phyloP scores from a whole-genome alignment of 2,797 vertebrate genomes.

The Dromococcyx pavoninus region DNA sequence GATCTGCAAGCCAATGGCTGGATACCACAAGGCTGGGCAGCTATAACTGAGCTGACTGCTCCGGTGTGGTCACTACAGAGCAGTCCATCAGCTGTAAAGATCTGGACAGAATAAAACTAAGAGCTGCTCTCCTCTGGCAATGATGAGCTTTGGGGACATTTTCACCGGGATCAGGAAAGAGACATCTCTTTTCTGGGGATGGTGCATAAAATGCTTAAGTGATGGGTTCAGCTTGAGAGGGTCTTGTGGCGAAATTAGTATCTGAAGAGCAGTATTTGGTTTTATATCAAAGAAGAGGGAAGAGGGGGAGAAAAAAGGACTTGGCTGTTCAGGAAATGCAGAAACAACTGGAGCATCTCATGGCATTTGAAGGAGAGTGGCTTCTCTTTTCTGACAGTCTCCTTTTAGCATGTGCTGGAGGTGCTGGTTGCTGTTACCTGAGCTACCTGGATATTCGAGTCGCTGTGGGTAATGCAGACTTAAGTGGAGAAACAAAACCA shows the following conservation, averaged over 20 bases:
- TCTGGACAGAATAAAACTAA: background rate
- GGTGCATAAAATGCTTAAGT: background rate
- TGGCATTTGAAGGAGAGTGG: background rate
- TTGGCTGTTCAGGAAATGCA: background rate
- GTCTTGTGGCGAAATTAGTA: background rate
- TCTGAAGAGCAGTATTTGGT: background rate
- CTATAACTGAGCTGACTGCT: background rate
- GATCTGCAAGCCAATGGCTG: background rate
- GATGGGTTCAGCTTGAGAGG: background rate
- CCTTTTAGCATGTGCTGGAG: background rate
- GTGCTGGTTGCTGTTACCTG: background rate
- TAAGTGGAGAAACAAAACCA: background rate
- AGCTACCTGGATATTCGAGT: background rate
- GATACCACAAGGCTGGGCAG: background rate
- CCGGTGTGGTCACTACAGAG: background rate
- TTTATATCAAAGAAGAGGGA: background rate
- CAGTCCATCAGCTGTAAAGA: background rate
- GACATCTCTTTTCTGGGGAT: background rate
- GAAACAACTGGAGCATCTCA: background rate
- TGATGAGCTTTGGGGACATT: background rate
- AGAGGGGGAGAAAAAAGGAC: rapidly evolving
- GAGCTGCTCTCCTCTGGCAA: background rate
- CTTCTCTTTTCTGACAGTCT: background rate
- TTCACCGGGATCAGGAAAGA: background rate
- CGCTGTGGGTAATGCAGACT: background rate